phyloP scores from a whole-genome alignment of 2,888 invertebrate species.

The Crepidodera aurea region DNA sequence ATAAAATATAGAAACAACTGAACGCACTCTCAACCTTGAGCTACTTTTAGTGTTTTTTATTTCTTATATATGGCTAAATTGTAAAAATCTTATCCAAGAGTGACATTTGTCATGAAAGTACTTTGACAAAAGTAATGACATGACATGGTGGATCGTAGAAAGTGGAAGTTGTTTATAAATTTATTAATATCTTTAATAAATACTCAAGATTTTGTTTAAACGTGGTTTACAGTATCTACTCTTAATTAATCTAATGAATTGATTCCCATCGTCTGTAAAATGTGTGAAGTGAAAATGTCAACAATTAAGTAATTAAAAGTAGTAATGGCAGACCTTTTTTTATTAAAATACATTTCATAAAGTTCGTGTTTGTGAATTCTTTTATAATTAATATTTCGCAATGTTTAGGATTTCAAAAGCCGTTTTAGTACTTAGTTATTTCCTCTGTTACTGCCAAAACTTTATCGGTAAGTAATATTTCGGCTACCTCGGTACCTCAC shows the following conservation, averaged over 20 bases:
- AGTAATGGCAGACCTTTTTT: conserved; percentile 51
- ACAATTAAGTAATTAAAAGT: conserved; percentile 46
- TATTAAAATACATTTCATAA: conserved; percentile 46
- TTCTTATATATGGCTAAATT: no score
- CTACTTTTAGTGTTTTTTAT: no score
- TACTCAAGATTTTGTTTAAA: neutral
- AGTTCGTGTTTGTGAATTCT: conserved; percentile 22
- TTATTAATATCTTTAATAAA: conserved; percentile 16
- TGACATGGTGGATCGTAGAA: conserved; percentile 26
- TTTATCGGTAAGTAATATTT: conserved; percentile 50
- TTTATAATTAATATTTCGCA: conserved; percentile 27
- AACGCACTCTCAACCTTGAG: no score
- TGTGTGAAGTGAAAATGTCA: conserved; percentile 37
- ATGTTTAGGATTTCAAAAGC: conserved; percentile 51
- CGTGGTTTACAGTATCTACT: neutral
- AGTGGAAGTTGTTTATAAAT: conserved; percentile 30
- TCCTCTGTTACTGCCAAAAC: conserved; percentile 55
- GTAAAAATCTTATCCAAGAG: no score
- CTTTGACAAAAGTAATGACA: conserved; percentile 9
- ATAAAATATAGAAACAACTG: no score
- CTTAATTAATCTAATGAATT: conserved; percentile 1
- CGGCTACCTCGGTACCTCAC: neutral
- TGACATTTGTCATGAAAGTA: no score
- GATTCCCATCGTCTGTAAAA: neutral
- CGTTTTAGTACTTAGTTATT: conserved; percentile 50